These are phyloP conservation scores for Cepphus grylle DNA, from an alignment of 2,113 vertebrate genomes.

Conservation along the genomic window DNA sequence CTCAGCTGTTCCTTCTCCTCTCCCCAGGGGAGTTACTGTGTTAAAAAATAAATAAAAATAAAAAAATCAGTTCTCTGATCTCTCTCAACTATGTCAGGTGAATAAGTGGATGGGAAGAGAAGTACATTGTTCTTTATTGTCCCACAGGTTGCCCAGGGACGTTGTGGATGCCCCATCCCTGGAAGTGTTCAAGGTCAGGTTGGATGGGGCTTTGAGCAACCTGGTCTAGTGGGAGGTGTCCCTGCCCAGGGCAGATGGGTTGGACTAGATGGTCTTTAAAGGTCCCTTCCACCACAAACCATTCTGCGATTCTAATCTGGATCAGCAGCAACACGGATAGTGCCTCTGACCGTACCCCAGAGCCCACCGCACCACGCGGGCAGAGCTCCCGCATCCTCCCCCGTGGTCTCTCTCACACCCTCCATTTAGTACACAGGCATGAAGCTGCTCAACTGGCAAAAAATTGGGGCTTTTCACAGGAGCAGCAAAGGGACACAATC, in stretches of 20 bases:
- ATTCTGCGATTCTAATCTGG: background rate
- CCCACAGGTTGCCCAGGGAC: background rate
- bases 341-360: background rate
- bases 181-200: background rate
- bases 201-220: background rate
- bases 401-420: accelerated
- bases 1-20: background rate
- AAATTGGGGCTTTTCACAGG: background rate
- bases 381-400: background rate
- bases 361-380: accelerated
- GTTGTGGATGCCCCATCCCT: background rate
- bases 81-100: background rate
- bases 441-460: background rate
- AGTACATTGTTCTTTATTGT: accelerated
- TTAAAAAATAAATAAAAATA: background rate
- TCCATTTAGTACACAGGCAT: accelerated
- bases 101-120: background rate
- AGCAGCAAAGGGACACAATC: background rate
- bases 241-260: accelerated
- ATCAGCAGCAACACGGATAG: background rate
- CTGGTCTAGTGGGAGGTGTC: background rate
- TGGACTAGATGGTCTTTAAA: background rate
- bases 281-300: background rate
- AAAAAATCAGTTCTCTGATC: background rate
- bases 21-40: background rate